Evolutionary conservation across 2,797 vertebrate species (phyloP).

Genomic region (Hafferia zeledoni): DNA sequence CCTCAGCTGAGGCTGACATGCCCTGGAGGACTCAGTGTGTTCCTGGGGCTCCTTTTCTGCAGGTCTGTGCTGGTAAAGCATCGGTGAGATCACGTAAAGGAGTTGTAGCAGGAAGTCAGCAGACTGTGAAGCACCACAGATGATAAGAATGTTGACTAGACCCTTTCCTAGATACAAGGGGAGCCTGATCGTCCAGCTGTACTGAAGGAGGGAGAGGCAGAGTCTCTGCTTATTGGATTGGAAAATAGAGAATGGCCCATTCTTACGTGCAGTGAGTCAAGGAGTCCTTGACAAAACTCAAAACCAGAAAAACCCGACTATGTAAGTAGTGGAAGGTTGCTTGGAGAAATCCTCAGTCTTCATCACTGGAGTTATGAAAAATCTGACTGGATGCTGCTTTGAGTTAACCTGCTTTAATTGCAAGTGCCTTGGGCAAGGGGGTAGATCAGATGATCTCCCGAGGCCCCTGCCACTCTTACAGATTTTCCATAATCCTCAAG

Average conservation of each 20-base stretch:
- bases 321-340: not conserved
- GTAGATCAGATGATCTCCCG: not conserved
- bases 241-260: not conserved
- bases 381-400: not conserved
- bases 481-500: not conserved
- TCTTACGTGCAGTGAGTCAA: not conserved
- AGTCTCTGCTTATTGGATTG: not conserved
- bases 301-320: not conserved
- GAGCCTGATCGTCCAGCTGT: not conserved
- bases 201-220: not conserved
- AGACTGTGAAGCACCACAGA: not conserved
- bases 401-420: not conserved
- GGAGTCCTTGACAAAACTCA: not conserved
- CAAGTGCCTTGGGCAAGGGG: not conserved
- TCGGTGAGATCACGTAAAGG: not conserved
- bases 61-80: not conserved
- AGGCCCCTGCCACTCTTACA: not conserved
- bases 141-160: not conserved
- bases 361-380: not conserved
- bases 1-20: not conserved
- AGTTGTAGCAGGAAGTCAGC: not conserved
- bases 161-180: not conserved
- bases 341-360: not conserved
- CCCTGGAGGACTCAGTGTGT: not conserved
- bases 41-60: not conserved